A percentile compares a stretch with the other conserved stretches of the same genome.
Conservation (phyloP, 2,113 vertebrate genomes). For the Epinephelus lanceolatus region DNA sequence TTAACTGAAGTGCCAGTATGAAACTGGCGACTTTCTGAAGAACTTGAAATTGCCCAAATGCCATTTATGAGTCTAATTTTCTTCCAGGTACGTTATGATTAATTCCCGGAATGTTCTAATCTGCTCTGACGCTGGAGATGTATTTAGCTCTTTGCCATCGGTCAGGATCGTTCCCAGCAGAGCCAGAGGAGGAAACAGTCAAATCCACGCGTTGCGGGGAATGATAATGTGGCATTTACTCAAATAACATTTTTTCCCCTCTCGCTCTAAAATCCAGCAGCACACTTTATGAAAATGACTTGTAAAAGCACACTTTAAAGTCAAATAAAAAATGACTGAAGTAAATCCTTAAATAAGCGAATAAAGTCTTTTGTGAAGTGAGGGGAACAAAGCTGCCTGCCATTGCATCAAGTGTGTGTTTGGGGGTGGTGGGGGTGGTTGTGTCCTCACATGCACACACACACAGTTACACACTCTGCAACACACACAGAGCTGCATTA, state of each 20-base stretch:
- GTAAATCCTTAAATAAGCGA: conserved; percentile 28
- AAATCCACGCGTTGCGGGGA: conserved; percentile 1
- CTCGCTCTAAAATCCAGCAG: neutral
- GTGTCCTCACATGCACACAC: conserved; percentile 17
- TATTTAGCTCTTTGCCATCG: conserved; percentile 41
- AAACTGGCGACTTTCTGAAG: conserved; percentile 6
- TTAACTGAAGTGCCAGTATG: neutral
- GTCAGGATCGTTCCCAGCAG: conserved; percentile 50
- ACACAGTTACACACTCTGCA: conserved; percentile 25
- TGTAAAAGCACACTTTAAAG: conserved; percentile 27
- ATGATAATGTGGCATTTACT: conserved; percentile 59
- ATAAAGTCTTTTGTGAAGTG: conserved; percentile 36
- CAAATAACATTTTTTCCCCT: neutral
- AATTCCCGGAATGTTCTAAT: conserved; percentile 51
- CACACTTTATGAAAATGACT: conserved; percentile 28
- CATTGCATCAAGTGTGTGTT: neutral
- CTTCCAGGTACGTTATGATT: conserved; percentile 49
- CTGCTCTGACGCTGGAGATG: conserved; percentile 13
- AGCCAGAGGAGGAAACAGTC: conserved; percentile 44
- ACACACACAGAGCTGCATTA: conserved; percentile 41
- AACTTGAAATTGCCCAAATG: conserved; percentile 9
- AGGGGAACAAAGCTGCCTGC: neutral
- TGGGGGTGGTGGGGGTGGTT: conserved; percentile 6
- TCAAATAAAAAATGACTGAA: conserved; percentile 29
- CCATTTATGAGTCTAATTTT: conserved; percentile 21